Base-by-base conservation (phyloP, 2,797 vertebrate species). In the Oreochromis grahami region DNA sequence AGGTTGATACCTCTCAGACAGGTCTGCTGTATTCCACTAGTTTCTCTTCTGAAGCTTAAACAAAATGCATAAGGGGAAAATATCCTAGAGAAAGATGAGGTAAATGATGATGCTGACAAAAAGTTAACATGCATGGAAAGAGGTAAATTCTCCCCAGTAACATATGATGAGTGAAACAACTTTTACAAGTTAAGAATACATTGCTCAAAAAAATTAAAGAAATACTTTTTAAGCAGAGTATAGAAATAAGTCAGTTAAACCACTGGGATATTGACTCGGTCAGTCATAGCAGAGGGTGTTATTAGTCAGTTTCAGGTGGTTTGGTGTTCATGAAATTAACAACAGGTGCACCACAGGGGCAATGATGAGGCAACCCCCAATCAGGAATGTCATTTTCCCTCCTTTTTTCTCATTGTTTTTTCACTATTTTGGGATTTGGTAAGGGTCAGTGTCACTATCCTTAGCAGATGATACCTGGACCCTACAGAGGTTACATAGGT, bases 401-500 rank as follows among this genome's bases (percentile, higher is more conserved):
- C 58, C 4, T 7, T n/a, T 63, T n/a, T 36, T 36, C 10, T 63
- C 0, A 1, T 63, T 63, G 12, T 3, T 19, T 43, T 7, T 1
- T 7, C 6, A 36, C 17, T 36, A 0, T 63, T 63, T 7, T 36
- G 32, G 32, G 58, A 36, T 63, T 63, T 63, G 32, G 58, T 0
- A 36, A 36, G 58, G 58, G 32, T 63, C 10, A 36, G 6, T 36
- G 32, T 63, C 32, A 36, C 58, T 1, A 63, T 32, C n/a, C 17
- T 36, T 63, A 34, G 9, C 32, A 63, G 58, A 36, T 63, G 58
- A n/a, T 36, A 36, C 32, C 58, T 36, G 58, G 32, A 0, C 17
- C 58, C 32, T 63, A n/a, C 32, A 63, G 58, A 36, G 0, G 58
- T 63, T 36, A 63, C 58, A 63, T 36, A 63, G 58, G 32, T 63